Base-by-base conservation (phyloP, 1,140 invertebrate species). In the Drosophila albomicans region DNA sequence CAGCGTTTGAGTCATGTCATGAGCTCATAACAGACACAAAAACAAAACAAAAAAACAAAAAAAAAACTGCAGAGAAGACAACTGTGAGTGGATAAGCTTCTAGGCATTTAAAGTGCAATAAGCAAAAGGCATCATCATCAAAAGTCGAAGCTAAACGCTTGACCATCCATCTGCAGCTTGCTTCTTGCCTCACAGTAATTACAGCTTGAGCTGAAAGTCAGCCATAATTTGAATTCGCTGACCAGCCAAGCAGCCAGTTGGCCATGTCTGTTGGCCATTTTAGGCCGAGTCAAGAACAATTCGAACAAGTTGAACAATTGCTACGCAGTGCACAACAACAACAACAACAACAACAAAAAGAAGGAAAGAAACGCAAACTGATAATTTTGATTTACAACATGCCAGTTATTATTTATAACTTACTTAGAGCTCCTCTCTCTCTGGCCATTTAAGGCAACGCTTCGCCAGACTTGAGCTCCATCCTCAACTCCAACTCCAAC, bases 381-480 rank as follows among this genome's bases (percentile, higher is more conserved):
- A 91, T 91, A 91, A 91, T 91, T 91, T 91, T 91, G 87, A 91
- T 91, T 91, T 91, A 91, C 88, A 91, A 79, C 88, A 87, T 82
- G 87, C 88, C 87, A 91, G 88, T 91, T 91, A 91, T 91, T 91
- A 91, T 91, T 91, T 91, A 91, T 91, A 91, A 91, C 87, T 91
- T 91, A 91, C 82, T 91, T 91, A 91, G 45, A 46, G 13, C 15
- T 48, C 7, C 15, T 15, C 46, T 5, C n/a, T 20, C 11, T 5
- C 30, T 82, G 48, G 68, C 85, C 85, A 84, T 84, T 75, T 74
- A 88, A 64, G 81, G 78, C 61, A 58, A 70, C 48, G 69, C 68
- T 56, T 52, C 49, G 32, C 46, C 61, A 57, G 45, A 54, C 52
- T 74, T 30, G 35, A 46, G 48, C 30, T 45, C 15, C 38, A n/a